A percentile compares a stretch with the other conserved stretches of the same genome.
phyloP scores from a whole-genome alignment of 2,888 invertebrate species.

The Calameuta pallipes region DNA sequence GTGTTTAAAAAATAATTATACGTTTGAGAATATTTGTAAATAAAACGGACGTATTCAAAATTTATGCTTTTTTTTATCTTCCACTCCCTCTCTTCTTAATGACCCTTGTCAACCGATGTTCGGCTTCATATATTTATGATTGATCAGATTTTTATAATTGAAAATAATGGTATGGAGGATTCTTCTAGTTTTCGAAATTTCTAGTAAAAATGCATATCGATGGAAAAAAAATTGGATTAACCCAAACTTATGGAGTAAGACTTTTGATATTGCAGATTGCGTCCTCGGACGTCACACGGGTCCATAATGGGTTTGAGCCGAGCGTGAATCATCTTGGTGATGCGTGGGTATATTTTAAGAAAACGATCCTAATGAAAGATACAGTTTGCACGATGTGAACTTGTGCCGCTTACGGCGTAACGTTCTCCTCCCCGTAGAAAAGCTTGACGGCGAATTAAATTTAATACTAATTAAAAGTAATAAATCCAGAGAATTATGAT shows the following conservation, averaged over 20 bases:
- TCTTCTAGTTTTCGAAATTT: too few relatives aligned
- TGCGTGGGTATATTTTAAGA: slow-evolving; percentile 41
- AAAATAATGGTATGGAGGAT: too few relatives aligned
- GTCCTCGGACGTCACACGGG: neutral
- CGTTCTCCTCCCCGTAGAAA: slow-evolving; percentile 21
- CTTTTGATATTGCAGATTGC: too few relatives aligned
- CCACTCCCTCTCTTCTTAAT: neutral
- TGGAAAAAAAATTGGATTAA: too few relatives aligned
- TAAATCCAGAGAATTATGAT: slow-evolving; percentile 50
- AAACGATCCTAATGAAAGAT: slow-evolving; percentile 50
- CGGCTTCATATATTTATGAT: too few relatives aligned
- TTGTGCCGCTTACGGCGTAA: slow-evolving; percentile 50
- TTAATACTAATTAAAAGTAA: slow-evolving; percentile 58
- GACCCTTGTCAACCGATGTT: too few relatives aligned
- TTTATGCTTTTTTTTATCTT: neutral
- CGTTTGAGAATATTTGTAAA: too few relatives aligned
- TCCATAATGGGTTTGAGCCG: neutral
- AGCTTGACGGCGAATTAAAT: slow-evolving; percentile 38
- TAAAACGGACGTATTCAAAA: too few relatives aligned
- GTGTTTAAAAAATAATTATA: too few relatives aligned
- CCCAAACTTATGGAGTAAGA: too few relatives aligned
- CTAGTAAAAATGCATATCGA: too few relatives aligned
- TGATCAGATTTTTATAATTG: too few relatives aligned
- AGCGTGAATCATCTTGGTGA: slow-evolving; percentile 34
- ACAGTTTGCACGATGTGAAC: slow-evolving; percentile 48